Evolutionary conservation across 2,888 invertebrate species (phyloP), one percentile per base, ranked within the genome.

Genomic region (Drepanosiphum platanoidis): DNA sequence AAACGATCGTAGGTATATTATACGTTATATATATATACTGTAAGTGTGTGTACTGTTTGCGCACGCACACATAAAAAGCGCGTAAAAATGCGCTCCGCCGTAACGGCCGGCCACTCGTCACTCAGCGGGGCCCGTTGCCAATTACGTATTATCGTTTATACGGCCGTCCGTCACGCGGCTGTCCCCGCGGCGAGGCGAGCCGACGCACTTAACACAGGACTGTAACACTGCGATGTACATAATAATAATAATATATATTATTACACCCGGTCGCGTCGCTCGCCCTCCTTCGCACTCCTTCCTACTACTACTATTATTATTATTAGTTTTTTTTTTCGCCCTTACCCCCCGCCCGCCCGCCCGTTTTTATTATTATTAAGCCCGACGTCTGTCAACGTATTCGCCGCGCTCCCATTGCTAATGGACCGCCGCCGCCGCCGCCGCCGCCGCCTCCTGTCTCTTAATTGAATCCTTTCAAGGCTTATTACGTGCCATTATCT

Each of bases 391-490:
- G 75, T 84, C 83, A 74, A 84, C 83, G 75, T 66, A 34, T 74
- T 66, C 42, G 39, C 39, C 39, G 30, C 27, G 71, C 74, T 75
- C 66, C 27, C 74, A 34, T 46, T 36, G 83, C 75, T 84, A 84
- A 84, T 84, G 84, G 84, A 84, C 84, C 39, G 22, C 36, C 72
- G 74, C 42, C 74, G 30, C 34, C 36, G 4, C 30, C 64, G n/a
- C 84, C 39, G 22, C 36, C 72, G 74, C 42, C 74, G 30, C 34
- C 36, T 15, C 30, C 64, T n/a, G 74, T 77, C 84, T 84, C 68
- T 84, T 84, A 84, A 84, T 84, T 77, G 84, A 84, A 84, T 84
- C 84, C 84, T 77, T 84, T 77, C 84, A 77, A 30, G 15, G 84
- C 84, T 84, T 84, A 84, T 77, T 70, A 77, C 77, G 83, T 52